phyloP scores from a whole-genome alignment of 2,888 invertebrate species.

The Noctua fimbriata region DNA sequence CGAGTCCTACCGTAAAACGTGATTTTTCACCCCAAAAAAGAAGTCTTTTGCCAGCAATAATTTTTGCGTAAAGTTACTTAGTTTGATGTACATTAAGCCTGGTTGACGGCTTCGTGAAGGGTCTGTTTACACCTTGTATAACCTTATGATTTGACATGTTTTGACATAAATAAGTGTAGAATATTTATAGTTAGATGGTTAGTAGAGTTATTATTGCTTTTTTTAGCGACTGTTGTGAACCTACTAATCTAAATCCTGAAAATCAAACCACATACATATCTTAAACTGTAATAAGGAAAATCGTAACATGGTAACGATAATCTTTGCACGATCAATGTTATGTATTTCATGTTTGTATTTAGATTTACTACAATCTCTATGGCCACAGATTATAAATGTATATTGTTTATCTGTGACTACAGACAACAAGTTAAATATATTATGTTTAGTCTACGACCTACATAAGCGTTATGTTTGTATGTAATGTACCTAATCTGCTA shows the following conservation, averaged over 20 bases:
- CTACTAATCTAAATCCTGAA: not conserved
- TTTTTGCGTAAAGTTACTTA: too few relatives aligned
- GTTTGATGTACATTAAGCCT: too few relatives aligned
- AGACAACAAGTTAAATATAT: slow-evolving; percentile 10
- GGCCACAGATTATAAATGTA: not conserved
- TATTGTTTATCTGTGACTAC: slow-evolving; percentile 21
- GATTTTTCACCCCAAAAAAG: too few relatives aligned
- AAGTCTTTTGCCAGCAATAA: too few relatives aligned
- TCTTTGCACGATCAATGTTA: slow-evolving; percentile 17
- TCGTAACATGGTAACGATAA: slow-evolving; percentile 4
- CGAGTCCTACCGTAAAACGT: too few relatives aligned
- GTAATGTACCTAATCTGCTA: slow-evolving; percentile 12
- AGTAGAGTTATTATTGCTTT: too few relatives aligned
- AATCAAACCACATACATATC: not conserved
- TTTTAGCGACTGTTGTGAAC: not conserved
- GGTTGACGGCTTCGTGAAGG: too few relatives aligned
- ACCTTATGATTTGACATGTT: not conserved
- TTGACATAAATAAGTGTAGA: not conserved
- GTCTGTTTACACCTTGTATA: too few relatives aligned
- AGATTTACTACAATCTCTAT: slow-evolving; percentile 23
- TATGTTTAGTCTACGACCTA: slow-evolving; percentile 36
- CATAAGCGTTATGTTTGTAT: slow-evolving; percentile 17
- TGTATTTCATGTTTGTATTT: not conserved
- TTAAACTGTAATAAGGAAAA: slow-evolving; percentile 5
- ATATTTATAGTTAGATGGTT: not conserved